Evolutionary conservation across 1,140 invertebrate species (phyloP).

Genomic region (Philotrypesis tridentata): DNA sequence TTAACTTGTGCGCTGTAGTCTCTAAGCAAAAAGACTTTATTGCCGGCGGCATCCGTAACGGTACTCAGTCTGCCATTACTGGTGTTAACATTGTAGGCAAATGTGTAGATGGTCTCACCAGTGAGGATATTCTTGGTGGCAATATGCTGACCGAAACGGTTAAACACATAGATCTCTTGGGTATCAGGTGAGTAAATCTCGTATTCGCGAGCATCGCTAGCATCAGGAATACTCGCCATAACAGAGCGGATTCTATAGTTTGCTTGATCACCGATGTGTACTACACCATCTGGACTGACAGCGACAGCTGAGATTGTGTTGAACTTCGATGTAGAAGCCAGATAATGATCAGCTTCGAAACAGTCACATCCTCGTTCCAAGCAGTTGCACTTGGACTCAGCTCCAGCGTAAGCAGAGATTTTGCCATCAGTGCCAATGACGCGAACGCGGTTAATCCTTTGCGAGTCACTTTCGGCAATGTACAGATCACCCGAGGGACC

Average conservation of each 20-base stretch:
- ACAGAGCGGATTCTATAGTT: slow-evolving; percentile 93
- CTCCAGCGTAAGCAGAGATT: slow-evolving; percentile 93
- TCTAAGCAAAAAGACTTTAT: slow-evolving; percentile 91
- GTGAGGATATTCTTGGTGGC: slow-evolving; percentile 94
- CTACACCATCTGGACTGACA: slow-evolving; percentile 93
- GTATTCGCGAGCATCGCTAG: slow-evolving; percentile 88
- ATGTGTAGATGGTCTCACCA: slow-evolving; percentile 91
- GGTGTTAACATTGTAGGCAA: slow-evolving; percentile 97
- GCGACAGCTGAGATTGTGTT: slow-evolving; percentile 95
- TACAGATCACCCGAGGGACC: slow-evolving; percentile 95
- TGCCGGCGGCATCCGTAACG: slow-evolving; percentile 94
- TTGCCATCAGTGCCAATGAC: slow-evolving; percentile 94
- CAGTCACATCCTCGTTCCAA: slow-evolving; percentile 92
- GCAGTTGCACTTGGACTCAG: slow-evolving; percentile 96
- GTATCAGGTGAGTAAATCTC: slow-evolving; percentile 96
- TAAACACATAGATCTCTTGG: slow-evolving; percentile 96
- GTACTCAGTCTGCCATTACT: slow-evolving; percentile 95
- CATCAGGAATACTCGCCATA: slow-evolving; percentile 92
- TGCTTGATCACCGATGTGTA: slow-evolving; percentile 95
- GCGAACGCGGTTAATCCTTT: slow-evolving; percentile 93
- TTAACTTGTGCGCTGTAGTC: slow-evolving; percentile 93
- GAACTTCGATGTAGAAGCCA: slow-evolving; percentile 94
- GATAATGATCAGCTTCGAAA: slow-evolving; percentile 91
- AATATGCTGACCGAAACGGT: slow-evolving; percentile 95
- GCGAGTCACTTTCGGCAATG: slow-evolving; percentile 95